Base-by-base conservation (phyloP, 2,113 vertebrate genomes). In the Carollia perspicillata region DNA sequence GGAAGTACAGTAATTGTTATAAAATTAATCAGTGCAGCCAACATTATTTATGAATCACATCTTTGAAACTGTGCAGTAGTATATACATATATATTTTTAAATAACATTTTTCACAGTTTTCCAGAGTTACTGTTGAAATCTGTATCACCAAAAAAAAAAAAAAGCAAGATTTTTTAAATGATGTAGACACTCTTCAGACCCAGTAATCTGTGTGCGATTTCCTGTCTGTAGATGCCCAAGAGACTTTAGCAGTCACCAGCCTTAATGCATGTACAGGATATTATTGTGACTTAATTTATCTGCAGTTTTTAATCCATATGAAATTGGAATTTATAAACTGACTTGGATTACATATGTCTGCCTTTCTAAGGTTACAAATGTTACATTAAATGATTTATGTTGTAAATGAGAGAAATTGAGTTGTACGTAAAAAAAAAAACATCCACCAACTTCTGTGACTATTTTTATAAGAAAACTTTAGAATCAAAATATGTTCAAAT, bases 51-150 rank as follows among this genome's bases (percentile, higher is more conserved):
- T 96, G 71, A 98, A 98, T 97, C 96, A 98, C 96, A 97, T 98
- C 97, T 98, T 98, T 95, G 97, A 98, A 98, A 98, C 96, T 97
- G 96, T 98, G 98, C 97, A 97, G 97, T 98, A 96, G 94, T 97
- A 97, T 97, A 97, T 98, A 95, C 97, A 95, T 98, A 97, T 98
- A 97, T 98, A 97, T 98, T 98, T 98, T 98, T 96, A 98, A 98
- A 97, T 96, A 96, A 95, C 98, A 98, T 97, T 93, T 92, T 98
- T 97, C 95, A 94, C 97, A 94, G 93, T 98, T 98, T 98, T 97
- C 97, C 97, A 97, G 95, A 95, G 96, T 97, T 98, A 94, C 96
- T 96, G 96, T 98, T 98, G 96, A 96, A 97, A 97, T 97, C 97
- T 97, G 95, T 96, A 98, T 97, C 92, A 96, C 96, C 87, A 96